Percentiles rank a stretch among this genome's conserved stretches.
These are phyloP conservation scores for Telmatherina bonti DNA, from an alignment of 2,797 vertebrate species.

Conservation along the genomic window DNA sequence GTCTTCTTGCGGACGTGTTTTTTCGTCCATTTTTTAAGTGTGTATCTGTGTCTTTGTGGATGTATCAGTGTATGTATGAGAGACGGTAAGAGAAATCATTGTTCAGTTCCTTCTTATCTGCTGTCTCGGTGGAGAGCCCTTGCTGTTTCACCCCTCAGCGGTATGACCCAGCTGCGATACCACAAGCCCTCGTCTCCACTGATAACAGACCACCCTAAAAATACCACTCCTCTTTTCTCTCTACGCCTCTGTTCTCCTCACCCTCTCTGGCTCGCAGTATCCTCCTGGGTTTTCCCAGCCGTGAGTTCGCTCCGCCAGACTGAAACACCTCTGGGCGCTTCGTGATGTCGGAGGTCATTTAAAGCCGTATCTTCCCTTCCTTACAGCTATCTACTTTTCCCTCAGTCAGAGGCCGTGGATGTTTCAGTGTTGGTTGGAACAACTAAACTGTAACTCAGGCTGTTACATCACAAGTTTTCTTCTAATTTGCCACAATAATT, in stretches of 20 bases:
- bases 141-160: conserved; percentile 68
- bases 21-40: conserved; percentile 14
- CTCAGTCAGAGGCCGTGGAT: conserved; percentile 37
- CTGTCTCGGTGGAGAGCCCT: conserved; percentile 50
- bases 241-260: conserved; percentile 62
- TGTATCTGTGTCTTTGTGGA: conserved; percentile 24
- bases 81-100: conserved; percentile 52
- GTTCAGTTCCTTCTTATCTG: conserved; percentile 72
- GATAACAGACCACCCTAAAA: conserved; percentile 84
- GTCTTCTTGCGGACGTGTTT: conserved; percentile 64
- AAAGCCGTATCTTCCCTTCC: conserved; percentile 46
- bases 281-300: conserved; percentile 59
- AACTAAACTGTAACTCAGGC: conserved; percentile 61
- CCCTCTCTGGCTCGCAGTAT: conserved; percentile 67
- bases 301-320: conserved; percentile 63
- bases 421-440: conserved; percentile 49
- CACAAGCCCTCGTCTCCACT: conserved; percentile 55
- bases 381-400: conserved; percentile 38
- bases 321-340: conserved; percentile 63
- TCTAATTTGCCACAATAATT: conserved; percentile 72
- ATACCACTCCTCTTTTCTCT: conserved; percentile 68
- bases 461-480: conserved; percentile 78
- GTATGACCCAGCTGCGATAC: conserved; percentile 75
- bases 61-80: conserved; percentile 10
- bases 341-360: conserved; percentile 62